Evolutionary conservation across 2,113 vertebrate species (phyloP).

Genomic region (Ceuthmochares aereus): DNA sequence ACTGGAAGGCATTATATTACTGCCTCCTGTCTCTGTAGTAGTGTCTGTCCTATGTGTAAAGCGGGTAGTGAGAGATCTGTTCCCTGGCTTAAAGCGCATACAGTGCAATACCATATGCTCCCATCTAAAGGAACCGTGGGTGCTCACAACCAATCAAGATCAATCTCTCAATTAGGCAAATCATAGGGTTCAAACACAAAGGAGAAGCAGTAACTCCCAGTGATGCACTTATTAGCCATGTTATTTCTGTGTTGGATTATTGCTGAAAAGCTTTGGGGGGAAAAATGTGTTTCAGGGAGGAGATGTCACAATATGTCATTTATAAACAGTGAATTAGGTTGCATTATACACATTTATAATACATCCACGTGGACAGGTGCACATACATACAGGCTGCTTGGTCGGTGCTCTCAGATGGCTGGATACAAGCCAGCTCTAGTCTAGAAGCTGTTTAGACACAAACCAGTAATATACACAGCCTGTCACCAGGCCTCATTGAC

Average conservation of each 20-base stretch:
- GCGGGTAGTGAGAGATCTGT: slow-evolving; percentile 38
- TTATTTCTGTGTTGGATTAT: background rate
- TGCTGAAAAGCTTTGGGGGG: slow-evolving; percentile 16
- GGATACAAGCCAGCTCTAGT: slow-evolving; percentile 42
- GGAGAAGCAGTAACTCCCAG: slow-evolving; percentile 35
- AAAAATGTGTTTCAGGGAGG: slow-evolving; percentile 15
- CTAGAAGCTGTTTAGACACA: slow-evolving; percentile 63
- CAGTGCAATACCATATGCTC: slow-evolving; percentile 59
- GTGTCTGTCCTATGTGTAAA: slow-evolving; percentile 41
- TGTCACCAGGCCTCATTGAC: slow-evolving; percentile 57
- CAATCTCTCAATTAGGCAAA: slow-evolving; percentile 56
- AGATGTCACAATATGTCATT: slow-evolving; percentile 33
- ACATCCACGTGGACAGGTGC: slow-evolving; percentile 55
- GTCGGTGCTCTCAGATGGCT: slow-evolving; percentile 49
- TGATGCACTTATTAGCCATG: background rate
- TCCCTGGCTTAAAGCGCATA: slow-evolving; percentile 36
- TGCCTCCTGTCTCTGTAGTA: slow-evolving; percentile 49
- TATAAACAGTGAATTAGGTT: background rate
- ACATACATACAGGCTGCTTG: slow-evolving; percentile 31
- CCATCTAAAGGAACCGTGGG: slow-evolving; percentile 47
- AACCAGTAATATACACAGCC: slow-evolving; percentile 49
- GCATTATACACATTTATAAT: background rate
- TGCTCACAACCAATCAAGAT: slow-evolving; percentile 51
- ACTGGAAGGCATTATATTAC: slow-evolving; percentile 50
- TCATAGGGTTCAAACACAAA: slow-evolving; percentile 59